A percentile compares a stretch with the other conserved stretches of the same genome.
These are phyloP conservation scores for Bufotes viridis DNA, from an alignment of 2,797 vertebrate species.

Conservation along the genomic window DNA sequence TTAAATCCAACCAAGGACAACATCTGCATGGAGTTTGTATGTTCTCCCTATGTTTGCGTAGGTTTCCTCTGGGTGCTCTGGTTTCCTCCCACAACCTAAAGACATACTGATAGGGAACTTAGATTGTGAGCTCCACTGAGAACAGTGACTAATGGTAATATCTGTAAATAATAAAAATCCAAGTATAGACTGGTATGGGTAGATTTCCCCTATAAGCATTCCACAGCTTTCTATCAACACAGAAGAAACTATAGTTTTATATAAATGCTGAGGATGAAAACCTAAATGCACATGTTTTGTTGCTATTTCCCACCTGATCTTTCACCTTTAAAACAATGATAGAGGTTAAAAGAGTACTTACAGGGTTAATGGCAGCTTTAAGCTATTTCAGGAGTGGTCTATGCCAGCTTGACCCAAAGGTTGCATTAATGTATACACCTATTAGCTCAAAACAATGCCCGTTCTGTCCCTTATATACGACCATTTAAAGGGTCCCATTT, in stretches of 20 bases:
- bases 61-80: no score
- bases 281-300: background rate
- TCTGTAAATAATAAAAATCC: background rate
- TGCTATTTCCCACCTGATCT: background rate
- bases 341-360: slow-evolving; percentile 4
- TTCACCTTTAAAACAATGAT: slow-evolving; percentile 19
- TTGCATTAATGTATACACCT: slow-evolving; percentile 64
- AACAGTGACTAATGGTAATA: no score
- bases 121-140: no score
- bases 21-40: no score
- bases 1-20: no score
- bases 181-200: background rate
- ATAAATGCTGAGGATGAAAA: background rate
- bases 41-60: no score
- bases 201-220: background rate
- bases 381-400: slow-evolving; percentile 37
- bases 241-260: background rate
- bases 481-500: slow-evolving; percentile 56
- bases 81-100: no score
- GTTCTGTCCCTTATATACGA: slow-evolving; percentile 47
- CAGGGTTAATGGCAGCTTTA: slow-evolving; percentile 32
- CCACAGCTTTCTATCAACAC: background rate
- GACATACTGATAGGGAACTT: no score
- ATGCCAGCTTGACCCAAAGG: slow-evolving; percentile 63
- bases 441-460: slow-evolving; percentile 64